Base-by-base conservation (phyloP, 2,888 invertebrate genomes). In the Ormia ochracea region DNA sequence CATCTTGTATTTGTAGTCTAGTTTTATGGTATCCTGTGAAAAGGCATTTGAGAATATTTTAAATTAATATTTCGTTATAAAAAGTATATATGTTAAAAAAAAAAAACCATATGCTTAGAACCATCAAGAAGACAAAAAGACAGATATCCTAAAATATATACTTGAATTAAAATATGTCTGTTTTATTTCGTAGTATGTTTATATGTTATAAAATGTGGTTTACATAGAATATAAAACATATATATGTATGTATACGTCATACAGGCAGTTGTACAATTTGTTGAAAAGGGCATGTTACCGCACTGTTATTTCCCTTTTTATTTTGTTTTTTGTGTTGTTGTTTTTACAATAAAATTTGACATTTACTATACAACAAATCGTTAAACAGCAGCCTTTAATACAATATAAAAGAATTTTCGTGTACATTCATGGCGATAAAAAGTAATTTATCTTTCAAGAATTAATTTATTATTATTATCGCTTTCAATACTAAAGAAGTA, bases 361-460 rank as follows among this genome's bases (percentile, higher is more conserved):
- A 79, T 76, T 82, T 82, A 76, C 81, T 70, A 68, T 66, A 36
- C 43, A 56, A 73, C 52, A 75, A 70, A 79, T 78, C 81, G 59
- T 82, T 77, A 78, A 82, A 76, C 79, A 78, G 78, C 79, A 79
- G 77, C 72, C 45, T 72, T 26, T 56, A n/a, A 38, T 70, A 66
- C 23, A 21, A 23, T n/a, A 45, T 48, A 58, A 61, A 65, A 38
- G 26, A 52, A 59, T 33, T 52, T 54, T 72, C 72, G 59, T 48
- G 48, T 68, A 54, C 56, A 48, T 63, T 28, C 41, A 33, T 3
- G 33, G 12, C 3, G n/a, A n/a, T n/a, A n/a, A n/a, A n/a, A n/a
- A n/a, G n/a, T n/a, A n/a, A n/a, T n/a, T n/a, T n/a, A n/a, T n/a
- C n/a, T n/a, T n/a, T n/a, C n/a, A n/a, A n/a, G n/a, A n/a, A n/a